Evolutionary conservation across 2,113 vertebrate genomes (phyloP).

Genomic region (Sebastes schlegelii): DNA sequence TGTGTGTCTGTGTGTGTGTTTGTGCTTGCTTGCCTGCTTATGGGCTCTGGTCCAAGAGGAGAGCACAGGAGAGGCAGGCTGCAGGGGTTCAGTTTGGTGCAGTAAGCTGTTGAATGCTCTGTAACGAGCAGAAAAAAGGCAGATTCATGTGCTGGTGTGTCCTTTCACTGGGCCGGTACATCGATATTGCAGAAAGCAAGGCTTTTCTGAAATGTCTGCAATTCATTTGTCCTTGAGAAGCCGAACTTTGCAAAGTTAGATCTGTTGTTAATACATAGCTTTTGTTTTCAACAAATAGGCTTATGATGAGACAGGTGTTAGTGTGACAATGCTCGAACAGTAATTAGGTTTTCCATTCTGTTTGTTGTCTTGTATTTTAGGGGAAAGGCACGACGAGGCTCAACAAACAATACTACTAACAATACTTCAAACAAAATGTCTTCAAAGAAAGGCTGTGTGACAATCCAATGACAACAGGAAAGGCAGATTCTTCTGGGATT

Average conservation of each 20-base stretch:
- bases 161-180: slow-evolving; percentile 44
- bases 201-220: slow-evolving; percentile 45
- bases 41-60: slow-evolving; percentile 80
- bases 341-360: neutral
- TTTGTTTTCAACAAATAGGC: neutral
- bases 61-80: slow-evolving; percentile 72
- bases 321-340: neutral
- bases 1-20: slow-evolving; percentile 1
- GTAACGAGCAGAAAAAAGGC: slow-evolving; percentile 57
- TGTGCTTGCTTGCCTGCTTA: slow-evolving; percentile 35
- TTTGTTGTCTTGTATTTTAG: neutral
- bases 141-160: slow-evolving; percentile 55
- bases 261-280: neutral
- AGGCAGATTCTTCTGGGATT: slow-evolving; percentile 20
- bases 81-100: slow-evolving; percentile 85
- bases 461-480: slow-evolving; percentile 13
- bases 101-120: slow-evolving; percentile 81
- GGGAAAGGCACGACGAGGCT: neutral
- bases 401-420: slow-evolving; percentile 21
- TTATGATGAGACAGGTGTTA: neutral
- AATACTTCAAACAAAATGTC: slow-evolving; percentile 20
- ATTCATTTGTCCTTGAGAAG: slow-evolving; percentile 28
- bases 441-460: slow-evolving; percentile 16
- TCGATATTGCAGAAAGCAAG: slow-evolving; percentile 33
- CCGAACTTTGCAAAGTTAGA: slow-evolving; percentile 6